phyloP scores from a whole-genome alignment of 2,113 vertebrate species.

The Seriola dumerili region DNA sequence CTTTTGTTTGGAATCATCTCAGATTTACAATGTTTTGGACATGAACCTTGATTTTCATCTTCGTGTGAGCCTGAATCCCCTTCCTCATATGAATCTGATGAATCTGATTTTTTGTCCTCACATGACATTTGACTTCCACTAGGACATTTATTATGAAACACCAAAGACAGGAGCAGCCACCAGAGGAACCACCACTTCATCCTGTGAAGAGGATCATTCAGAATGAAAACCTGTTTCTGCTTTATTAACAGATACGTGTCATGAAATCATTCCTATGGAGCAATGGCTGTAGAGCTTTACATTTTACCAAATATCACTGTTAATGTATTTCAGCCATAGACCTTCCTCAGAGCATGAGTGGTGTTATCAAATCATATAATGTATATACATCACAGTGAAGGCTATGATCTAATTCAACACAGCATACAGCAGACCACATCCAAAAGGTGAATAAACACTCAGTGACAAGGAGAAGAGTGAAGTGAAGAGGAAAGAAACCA shows the following conservation, averaged over 20 bases:
- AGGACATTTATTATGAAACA: no score
- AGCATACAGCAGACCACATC: not conserved
- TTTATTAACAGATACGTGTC: not conserved
- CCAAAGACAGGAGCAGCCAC: constrained; percentile 21
- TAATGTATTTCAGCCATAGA: not conserved
- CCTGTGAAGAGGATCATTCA: constrained; percentile 11
- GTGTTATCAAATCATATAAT: not conserved
- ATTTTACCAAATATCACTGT: not conserved
- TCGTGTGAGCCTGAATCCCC: no score
- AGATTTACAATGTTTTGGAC: no score
- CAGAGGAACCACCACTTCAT: constrained; percentile 31
- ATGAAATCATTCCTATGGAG: not conserved
- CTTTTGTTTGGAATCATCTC: no score
- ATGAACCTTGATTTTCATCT: no score
- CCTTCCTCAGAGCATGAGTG: not conserved
- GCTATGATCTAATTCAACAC: not conserved
- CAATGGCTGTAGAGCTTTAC: not conserved
- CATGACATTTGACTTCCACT: no score
- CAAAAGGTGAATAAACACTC: not conserved
- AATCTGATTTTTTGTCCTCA: no score
- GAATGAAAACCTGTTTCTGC: no score
- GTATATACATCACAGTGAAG: not conserved
- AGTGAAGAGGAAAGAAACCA: not conserved
- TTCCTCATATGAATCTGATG: no score
- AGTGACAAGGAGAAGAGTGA: not conserved